These are phyloP conservation scores for Spongilla lacustris DNA, from an alignment of 37 sponge, comb jelly and placozoan genomes.

Conservation along the genomic window DNA sequence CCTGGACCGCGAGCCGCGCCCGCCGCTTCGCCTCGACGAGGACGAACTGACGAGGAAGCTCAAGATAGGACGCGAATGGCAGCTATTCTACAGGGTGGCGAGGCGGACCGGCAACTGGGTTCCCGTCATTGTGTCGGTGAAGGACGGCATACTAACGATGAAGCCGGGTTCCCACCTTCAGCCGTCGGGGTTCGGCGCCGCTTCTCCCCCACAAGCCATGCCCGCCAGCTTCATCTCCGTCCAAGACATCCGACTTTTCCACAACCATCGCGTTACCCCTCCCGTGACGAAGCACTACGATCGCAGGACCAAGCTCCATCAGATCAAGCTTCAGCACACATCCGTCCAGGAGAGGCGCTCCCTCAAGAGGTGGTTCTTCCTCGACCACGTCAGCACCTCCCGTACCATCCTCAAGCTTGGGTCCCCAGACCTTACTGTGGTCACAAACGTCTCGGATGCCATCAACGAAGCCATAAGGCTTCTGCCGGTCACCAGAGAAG, in stretches of 20 bases:
- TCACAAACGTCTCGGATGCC: slow-evolving; percentile 64
- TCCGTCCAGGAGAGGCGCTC: slow-evolving; percentile 69
- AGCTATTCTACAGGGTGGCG: slow-evolving; percentile 71
- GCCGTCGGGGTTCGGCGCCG: neutral
- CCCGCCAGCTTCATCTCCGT: slow-evolving; percentile 39
- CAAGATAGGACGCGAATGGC: slow-evolving; percentile 57
- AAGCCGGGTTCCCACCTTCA: slow-evolving; percentile 23
- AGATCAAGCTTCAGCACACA: slow-evolving; percentile 69
- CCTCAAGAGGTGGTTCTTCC: slow-evolving; percentile 71
- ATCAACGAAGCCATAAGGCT: slow-evolving; percentile 77
- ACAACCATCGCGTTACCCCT: slow-evolving; percentile 66
- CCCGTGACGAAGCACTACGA: slow-evolving; percentile 54
- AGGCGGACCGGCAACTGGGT: slow-evolving; percentile 78
- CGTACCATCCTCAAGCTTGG: slow-evolving; percentile 79
- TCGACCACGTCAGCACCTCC: slow-evolving; percentile 72
- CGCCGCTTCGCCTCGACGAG: slow-evolving; percentile 33
- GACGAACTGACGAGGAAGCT: slow-evolving; percentile 51
- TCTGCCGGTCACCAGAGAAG: slow-evolving; percentile 75
- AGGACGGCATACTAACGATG: slow-evolving; percentile 50
- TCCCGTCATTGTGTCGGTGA: slow-evolving; percentile 77
- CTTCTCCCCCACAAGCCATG: neutral
- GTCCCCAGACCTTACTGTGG: slow-evolving; percentile 53
- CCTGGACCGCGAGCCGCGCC: slow-evolving; percentile 35
- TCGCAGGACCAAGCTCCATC: slow-evolving; percentile 70
- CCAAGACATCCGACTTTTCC: slow-evolving; percentile 65